These are phyloP conservation scores for Patiria pectinifera DNA, from an alignment of 53 echinoderm and acorn worm species.

Conservation along the genomic window DNA sequence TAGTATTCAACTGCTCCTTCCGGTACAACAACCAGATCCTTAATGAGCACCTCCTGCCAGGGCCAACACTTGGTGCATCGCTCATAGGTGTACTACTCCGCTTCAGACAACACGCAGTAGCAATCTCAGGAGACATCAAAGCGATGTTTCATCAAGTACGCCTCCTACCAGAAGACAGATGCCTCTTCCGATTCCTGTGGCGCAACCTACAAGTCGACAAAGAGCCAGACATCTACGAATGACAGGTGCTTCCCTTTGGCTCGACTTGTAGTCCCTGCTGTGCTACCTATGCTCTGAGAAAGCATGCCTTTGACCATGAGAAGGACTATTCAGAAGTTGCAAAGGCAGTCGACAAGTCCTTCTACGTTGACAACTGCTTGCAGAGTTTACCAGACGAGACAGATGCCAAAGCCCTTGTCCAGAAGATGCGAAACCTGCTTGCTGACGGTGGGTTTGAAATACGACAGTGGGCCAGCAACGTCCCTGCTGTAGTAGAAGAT, in stretches of 20 bases:
- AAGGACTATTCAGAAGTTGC: no score
- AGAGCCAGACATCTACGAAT: neutral
- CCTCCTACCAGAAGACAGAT: no score
- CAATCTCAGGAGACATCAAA: neutral
- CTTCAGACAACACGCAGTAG: neutral
- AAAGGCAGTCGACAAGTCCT: no score
- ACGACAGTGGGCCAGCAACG: slow-evolving; percentile 38
- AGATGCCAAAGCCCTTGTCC: neutral
- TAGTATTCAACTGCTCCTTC: slow-evolving; percentile 20
- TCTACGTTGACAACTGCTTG: no score
- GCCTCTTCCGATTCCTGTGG: no score
- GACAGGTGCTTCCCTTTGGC: no score
- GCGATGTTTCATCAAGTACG: no score
- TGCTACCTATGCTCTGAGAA: neutral
- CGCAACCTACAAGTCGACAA: neutral
- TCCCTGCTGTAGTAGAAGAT: neutral
- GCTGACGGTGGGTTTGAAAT: neutral
- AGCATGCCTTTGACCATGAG: no score
- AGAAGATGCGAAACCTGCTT: neutral
- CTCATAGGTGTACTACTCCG: neutral
- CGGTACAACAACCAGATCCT: slow-evolving; percentile 13
- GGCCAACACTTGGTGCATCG: neutral
- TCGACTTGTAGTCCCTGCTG: neutral
- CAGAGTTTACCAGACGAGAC: no score
- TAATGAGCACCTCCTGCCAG: slow-evolving; percentile 15